Base-by-base conservation (phyloP, 2,797 vertebrate genomes). In the Streptopelia turtur region DNA sequence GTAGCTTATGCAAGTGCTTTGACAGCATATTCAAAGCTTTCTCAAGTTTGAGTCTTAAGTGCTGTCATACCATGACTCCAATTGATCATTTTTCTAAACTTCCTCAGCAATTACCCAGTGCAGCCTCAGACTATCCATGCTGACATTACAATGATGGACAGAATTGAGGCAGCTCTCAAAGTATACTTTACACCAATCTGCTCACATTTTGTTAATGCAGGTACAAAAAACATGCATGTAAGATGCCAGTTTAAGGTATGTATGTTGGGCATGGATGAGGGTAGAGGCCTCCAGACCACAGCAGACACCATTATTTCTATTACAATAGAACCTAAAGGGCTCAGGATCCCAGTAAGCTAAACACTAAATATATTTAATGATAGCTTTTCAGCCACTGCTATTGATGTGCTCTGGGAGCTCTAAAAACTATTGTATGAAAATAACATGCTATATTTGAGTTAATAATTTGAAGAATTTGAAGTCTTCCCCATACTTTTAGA, bases 151-250 rank as follows among this genome's bases (percentile, higher is more conserved):
- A 45, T 45, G 43, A 55, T 6, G 24, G 20, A 74, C 13, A 66
- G 47, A 63, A 33, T 2, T 20, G 22, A 78, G 22, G 37, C 7
- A 77, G 35, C 16, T 63, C 56, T 80, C 33, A 11, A 76, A 75
- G 30, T 6, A 43, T 17, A 31, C 10, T 55, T 77, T 25, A 70
- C 6, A 64, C 5, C 10, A 45, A 25, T 22, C 43, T 4, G 5
- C 16, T 83, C 2, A 28, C 14, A 4, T 13, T 80, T 69, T 76
- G 33, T 28, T 56, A 63, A 20, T 63, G 33, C 47, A 74, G 6
- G 6, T 70, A 60, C 28, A 53, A 77, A 17, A 13, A 91, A 66
- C 8, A 49, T 0, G 1, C 10, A 60, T 0, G 1, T 9, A 68
- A 45, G 22, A 41, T 1, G 0, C 28, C 21, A 53, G 37, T 53